Percentiles rank a stretch among this genome's conserved stretches.
Evolutionary conservation across 2,113 vertebrate genomes (phyloP).

Genomic region (Malaclemys terrapin): DNA sequence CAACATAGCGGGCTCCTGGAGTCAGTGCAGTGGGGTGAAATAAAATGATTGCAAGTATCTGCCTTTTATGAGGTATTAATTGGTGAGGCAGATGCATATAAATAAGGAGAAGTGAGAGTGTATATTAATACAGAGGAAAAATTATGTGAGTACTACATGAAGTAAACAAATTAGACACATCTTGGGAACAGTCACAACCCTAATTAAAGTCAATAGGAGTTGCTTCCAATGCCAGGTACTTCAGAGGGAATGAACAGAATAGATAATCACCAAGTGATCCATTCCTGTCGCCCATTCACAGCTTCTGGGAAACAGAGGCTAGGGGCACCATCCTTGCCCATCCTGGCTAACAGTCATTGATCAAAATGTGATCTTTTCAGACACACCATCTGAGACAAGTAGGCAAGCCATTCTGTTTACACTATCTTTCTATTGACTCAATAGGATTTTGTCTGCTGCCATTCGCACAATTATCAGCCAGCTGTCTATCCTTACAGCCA

Average conservation of each 20-base stretch:
- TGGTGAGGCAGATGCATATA: background rate
- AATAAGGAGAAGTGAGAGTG: background rate
- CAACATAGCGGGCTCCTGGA: background rate
- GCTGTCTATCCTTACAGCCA: background rate
- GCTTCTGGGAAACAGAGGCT: too few relatives aligned
- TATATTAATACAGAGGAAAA: background rate
- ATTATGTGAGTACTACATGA: background rate
- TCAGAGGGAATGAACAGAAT: too few relatives aligned
- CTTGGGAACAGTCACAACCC: background rate
- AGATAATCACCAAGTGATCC: too few relatives aligned
- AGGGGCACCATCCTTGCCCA: too few relatives aligned
- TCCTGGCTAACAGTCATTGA: too few relatives aligned
- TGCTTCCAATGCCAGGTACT: too few relatives aligned
- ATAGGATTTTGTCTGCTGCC: background rate
- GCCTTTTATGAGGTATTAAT: background rate
- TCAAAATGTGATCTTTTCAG: background rate
- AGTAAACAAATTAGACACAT: background rate
- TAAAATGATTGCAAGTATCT: background rate
- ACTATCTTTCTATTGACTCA: background rate
- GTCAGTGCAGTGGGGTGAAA: background rate
- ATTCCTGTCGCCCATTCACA: too few relatives aligned
- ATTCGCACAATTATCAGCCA: background rate
- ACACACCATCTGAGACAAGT: background rate
- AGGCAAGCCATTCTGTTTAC: background rate
- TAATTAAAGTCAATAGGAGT: background rate